Base-by-base conservation (phyloP, 1,140 invertebrate genomes). In the Leptopilina clavipes region DNA sequence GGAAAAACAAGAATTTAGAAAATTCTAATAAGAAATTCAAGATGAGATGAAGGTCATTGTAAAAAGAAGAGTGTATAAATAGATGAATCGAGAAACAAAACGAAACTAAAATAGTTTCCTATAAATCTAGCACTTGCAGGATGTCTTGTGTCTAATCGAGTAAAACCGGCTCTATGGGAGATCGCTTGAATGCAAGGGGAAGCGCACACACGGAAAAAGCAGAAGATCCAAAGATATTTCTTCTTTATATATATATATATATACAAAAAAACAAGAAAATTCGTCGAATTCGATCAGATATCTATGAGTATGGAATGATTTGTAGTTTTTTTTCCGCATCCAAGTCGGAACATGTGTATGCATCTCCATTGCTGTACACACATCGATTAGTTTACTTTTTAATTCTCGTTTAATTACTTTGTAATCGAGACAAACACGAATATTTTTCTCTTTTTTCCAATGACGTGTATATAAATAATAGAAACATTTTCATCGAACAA, bases 81-180 rank as follows among this genome's bases (percentile, higher is more conserved):
- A n/a, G n/a, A n/a, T n/a, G 19, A 8, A 25, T 22, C 56, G 3
- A 25, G 56, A 14, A 12, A 22, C 3, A 25, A 59, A 59, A 19
- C 5, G n/a, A 59, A 11, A 12, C 11, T 8, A 59, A 25, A 14
- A 59, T 59, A 25, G 56, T 59, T 59, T 25, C 56, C 19, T 56
- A 56, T 56, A 56, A 56, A 56, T 56, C 52, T 59, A 59, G 56
- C 56, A 59, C 56, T 59, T 25, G 19, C 0, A 59, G 10, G 56
- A 59, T 25, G 56, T 59, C 56, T 19, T 22, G 52, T 59, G 25
- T 59, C 56, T 59, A 25, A 59, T 59, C 19, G 22, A 25, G 56
- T 59, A 25, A 59, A 59, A 59, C 56, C 56, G 56, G 56, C 22
- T 48, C 14, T 14, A n/a, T n/a, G n/a, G 3, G 45, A 3, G 45